Evolutionary conservation across 2,113 vertebrate genomes (phyloP), one percentile per base, ranked within the genome.

Genomic region (Sula dactylatra): DNA sequence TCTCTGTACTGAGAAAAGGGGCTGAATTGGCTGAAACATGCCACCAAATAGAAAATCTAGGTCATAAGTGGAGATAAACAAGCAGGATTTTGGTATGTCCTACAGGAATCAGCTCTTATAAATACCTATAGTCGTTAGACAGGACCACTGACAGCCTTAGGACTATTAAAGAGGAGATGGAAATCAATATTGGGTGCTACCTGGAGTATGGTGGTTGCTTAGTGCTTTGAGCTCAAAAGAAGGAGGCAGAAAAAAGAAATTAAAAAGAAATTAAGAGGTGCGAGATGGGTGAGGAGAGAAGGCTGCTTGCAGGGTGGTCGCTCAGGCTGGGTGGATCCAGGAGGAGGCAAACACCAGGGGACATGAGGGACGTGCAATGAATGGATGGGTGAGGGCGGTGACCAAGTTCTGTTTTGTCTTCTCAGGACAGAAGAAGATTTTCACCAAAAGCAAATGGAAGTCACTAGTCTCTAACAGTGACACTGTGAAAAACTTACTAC

Each of bases 311-410:
- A 73, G 42, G 19, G 24, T 25, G 10, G 15, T 61, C 2, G 0
- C 38, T 87, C 34, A 44, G 52, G 4, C 10, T 71, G 32, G 10
- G 42, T 26, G 38, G 21, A 27, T 16, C 3, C 47, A 72, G 31
- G 38, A 70, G 34, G 16, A 94, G 21, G 4, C 18, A 61, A 84
- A 44, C 0, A 11, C 55, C n/a, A 38, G 54, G 18, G 38, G 6
- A 26, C 19, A 20, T 0, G 1, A 73, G 13, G 25, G 52, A 58
- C 1, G 0, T 21, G 15, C 18, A 84, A 16, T 8, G 17, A 76
- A 78, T 6, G 25, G 18, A 67, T 59, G 34, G 25, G 16, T 44
- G 45, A 88, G 36, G 50, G 14, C 22, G 58, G 18, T 0, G 0
- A 54, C 11, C 11, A 62, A 34, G 9, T 42, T 36, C 42, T 70